These are phyloP conservation scores for Drosophila colorata DNA, from an alignment of 2,888 invertebrate genomes.

Conservation along the genomic window DNA sequence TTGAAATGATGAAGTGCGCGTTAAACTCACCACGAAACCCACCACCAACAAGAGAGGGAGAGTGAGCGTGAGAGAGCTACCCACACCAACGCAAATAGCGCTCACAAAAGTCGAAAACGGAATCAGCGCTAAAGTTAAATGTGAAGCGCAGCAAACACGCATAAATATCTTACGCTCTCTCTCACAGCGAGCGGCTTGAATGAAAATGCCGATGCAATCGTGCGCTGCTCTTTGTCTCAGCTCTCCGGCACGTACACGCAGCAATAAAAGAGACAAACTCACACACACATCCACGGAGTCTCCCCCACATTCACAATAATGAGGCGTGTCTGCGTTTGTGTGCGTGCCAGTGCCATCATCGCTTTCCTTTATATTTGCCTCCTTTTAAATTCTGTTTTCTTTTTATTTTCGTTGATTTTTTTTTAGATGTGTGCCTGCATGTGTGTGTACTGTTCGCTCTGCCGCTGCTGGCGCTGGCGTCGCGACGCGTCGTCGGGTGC, in stretches of 20 bases:
- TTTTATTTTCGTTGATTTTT: constrained; percentile 62
- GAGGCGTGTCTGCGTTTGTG: constrained; percentile 44
- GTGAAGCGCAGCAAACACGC: constrained; percentile 54
- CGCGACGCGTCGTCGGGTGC: constrained; percentile 55
- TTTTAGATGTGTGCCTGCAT: not conserved
- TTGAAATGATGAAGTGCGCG: constrained; percentile 39
- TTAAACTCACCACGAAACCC: constrained; percentile 60
- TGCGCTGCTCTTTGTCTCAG: constrained; percentile 41
- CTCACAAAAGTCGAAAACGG: constrained; percentile 63
- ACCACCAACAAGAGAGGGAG: constrained; percentile 35
- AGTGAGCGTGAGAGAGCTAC: constrained; percentile 10
- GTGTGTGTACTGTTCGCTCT: constrained; percentile 31
- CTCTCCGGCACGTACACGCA: constrained; percentile 34
- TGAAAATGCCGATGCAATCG: constrained; percentile 83
- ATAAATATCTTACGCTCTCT: constrained; percentile 32
- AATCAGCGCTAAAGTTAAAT: constrained; percentile 77
- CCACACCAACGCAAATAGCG: constrained; percentile 41
- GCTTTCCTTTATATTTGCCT: constrained; percentile 73
- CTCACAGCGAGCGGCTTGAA: constrained; percentile 68
- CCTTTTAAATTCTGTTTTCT: constrained; percentile 67
- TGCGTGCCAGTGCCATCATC: constrained; percentile 69
- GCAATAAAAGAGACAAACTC: constrained; percentile 7
- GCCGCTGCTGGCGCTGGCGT: constrained; percentile 21
- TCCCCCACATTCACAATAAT: constrained; percentile 34
- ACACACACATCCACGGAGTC: not conserved